A percentile compares a stretch with the other conserved stretches of the same genome.
These are phyloP conservation scores for Channa striata DNA, from an alignment of 2,797 vertebrate species.

Conservation along the genomic window DNA sequence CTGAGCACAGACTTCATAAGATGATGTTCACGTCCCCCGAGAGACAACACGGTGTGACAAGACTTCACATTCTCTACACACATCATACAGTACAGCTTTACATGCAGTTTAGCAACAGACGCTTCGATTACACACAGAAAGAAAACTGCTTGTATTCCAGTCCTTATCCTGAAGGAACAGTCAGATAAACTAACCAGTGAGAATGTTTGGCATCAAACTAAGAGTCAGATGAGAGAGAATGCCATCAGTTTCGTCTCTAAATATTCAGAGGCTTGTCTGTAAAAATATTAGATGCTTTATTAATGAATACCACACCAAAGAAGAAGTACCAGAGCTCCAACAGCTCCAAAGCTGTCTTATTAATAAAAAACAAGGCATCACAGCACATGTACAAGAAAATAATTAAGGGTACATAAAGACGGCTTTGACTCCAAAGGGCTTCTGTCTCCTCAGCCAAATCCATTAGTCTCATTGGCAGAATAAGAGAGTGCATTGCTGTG, in stretches of 20 bases:
- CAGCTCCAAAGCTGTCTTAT: slow-evolving; percentile 10
- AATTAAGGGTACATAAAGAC: background rate
- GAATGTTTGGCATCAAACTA: slow-evolving; percentile 14
- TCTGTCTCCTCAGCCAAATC: background rate
- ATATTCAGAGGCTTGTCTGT: background rate
- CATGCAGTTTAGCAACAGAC: slow-evolving; percentile 24
- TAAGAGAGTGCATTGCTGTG: background rate
- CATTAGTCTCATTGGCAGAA: slow-evolving; percentile 1
- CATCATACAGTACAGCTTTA: too few relatives aligned
- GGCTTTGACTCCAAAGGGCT: background rate
- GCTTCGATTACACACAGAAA: slow-evolving; percentile 36
- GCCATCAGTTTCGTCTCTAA: slow-evolving; percentile 22
- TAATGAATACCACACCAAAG: background rate
- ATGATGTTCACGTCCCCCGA: too few relatives aligned
- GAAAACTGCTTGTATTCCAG: slow-evolving; percentile 40
- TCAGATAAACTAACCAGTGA: slow-evolving; percentile 13
- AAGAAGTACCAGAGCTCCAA: background rate
- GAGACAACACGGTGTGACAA: too few relatives aligned
- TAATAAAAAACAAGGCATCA: slow-evolving; percentile 1
- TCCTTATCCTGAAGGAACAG: slow-evolving; percentile 42
- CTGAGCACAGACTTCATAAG: too few relatives aligned
- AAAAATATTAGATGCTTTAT: background rate
- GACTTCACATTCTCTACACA: too few relatives aligned
- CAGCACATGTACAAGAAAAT: background rate
- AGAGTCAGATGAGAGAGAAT: slow-evolving; percentile 7